Base-by-base conservation (phyloP, 2,113 vertebrate genomes). In the Cebidichthys violaceus region DNA sequence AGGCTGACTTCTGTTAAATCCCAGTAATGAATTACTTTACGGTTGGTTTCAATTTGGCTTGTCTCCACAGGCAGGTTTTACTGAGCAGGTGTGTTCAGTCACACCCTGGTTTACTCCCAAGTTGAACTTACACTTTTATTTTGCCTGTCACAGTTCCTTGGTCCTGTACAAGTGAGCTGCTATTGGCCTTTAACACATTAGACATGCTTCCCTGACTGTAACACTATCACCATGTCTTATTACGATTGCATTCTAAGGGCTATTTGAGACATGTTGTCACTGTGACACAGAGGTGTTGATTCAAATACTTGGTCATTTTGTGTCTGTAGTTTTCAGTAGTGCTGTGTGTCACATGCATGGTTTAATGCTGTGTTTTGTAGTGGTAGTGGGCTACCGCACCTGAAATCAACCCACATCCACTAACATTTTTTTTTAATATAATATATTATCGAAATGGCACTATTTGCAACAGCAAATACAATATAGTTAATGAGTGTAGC, bases 21-120 rank as follows among this genome's bases (percentile, higher is more conserved):
- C 9, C n/a, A 35, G 20, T 9, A 1, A 35, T 47, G 4, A 1
- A 18, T 47, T 3, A 33, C 27, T 45, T 74, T 9, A n/a, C 4
- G 14, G 41, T 35, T 62, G 20, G 29, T 47, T 47, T 62, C 17
- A 9, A 24, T 18, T n/a, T 18, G 17, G 6, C 59, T 18, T 24
- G 22, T 37, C 29, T 37, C 17, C 22, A 18, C 29, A 35, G 31
- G 20, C 43, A 27, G 31, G 45, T 75, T 37, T 66, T 1, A 20
- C n/a, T 66, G 6, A 65, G 73, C 45, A 52, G 50, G 50, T 55
- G 35, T 76, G 24, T 55, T 55, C 62, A 52, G 74, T 43, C 33
- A 29, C 61, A 15, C 17, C 31, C 22, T 50, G 13, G 4, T 52
- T 65, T 65, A 27, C 9, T 18, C 29, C 64, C 7, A 62, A n/a